Conservation (phyloP, 1,140 invertebrate genomes). For the Pogonomyrmex barbatus region DNA sequence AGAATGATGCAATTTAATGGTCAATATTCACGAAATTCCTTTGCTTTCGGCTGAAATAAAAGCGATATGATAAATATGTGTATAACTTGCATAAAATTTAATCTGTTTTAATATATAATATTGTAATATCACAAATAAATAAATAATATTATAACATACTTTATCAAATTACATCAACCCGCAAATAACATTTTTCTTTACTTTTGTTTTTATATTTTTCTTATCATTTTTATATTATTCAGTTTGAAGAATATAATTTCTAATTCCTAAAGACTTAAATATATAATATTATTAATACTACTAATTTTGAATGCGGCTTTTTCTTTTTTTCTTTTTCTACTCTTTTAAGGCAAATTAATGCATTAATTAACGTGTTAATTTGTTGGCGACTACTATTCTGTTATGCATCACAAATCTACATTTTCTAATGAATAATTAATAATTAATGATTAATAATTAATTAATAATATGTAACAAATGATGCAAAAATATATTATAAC, state of each 20-base stretch:
- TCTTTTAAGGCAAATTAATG: background rate
- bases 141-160: constrained; percentile 4
- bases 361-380: background rate
- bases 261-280: background rate
- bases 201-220: background rate
- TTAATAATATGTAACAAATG: constrained; percentile 16
- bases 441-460: background rate
- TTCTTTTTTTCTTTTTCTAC: background rate
- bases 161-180: background rate
- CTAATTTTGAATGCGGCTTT: background rate
- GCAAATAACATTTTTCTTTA: background rate
- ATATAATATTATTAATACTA: background rate
- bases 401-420: too few relatives aligned
- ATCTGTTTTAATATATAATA: constrained; percentile 6
- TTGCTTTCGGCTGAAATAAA: constrained; percentile 7
- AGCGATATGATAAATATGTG: background rate
- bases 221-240: background rate
- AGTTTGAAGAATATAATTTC: background rate
- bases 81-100: background rate
- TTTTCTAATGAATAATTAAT: too few relatives aligned
- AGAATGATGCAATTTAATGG: constrained; percentile 65
- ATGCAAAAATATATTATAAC: background rate
- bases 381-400: too few relatives aligned
- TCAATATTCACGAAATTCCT: constrained; percentile 66
- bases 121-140: background rate